Evolutionary conservation across 2,113 vertebrate species (phyloP).

Genomic region (mouse (Mus musculus)): GRCm39 chr2:135066501-135067000

Average conservation of each 20-base stretch:
- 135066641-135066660: neutral
- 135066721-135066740: neutral
- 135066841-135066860: neutral
- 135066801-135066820: neutral
- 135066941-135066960: too few species aligned
- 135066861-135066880: neutral
- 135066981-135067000: neutral
- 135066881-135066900: neutral
- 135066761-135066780: neutral
- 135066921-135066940: too few species aligned
- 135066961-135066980: neutral
- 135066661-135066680: neutral
- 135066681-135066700: neutral
- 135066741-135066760: neutral
- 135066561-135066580: neutral
- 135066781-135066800: neutral
- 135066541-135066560: neutral
- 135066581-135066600: neutral
- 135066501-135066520: neutral
- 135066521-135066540: neutral
- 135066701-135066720: fast-evolving
- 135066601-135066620: neutral
- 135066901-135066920: neutral
- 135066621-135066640: neutral
- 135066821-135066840: neutral